phyloP scores from a whole-genome alignment of 2,888 invertebrate species.

The Hecatera dysodea region DNA sequence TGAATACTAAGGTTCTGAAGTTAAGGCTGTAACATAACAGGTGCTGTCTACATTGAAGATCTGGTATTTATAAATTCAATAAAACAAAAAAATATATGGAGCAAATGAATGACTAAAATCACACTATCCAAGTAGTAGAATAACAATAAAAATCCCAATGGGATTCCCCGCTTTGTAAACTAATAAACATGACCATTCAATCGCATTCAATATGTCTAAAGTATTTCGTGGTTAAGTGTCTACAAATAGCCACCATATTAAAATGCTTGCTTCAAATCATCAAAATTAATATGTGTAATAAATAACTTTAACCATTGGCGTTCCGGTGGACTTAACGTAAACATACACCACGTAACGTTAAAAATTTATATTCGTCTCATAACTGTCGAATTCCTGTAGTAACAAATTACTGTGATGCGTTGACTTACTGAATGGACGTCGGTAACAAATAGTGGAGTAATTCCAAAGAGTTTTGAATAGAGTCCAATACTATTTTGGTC shows the following conservation, averaged over 20 bases:
- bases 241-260: slow-evolving; percentile 69
- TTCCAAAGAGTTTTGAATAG: slow-evolving; percentile 90
- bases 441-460: slow-evolving; percentile 88
- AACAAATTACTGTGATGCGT: slow-evolving; percentile 84
- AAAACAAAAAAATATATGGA: not conserved
- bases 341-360: slow-evolving; percentile 74
- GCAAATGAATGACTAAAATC: slow-evolving; percentile 27
- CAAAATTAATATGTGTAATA: slow-evolving; percentile 73
- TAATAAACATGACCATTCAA: slow-evolving; percentile 60
- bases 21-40: not conserved
- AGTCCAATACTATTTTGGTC: slow-evolving; percentile 90
- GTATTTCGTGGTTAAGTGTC: slow-evolving; percentile 58
- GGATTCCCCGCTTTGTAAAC: slow-evolving; percentile 45
- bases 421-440: slow-evolving; percentile 89
- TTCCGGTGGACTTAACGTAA: slow-evolving; percentile 72
- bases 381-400: slow-evolving; percentile 83
- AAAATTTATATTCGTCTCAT: slow-evolving; percentile 83
- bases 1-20: too few relatives aligned
- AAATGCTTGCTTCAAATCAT: slow-evolving; percentile 70
- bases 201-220: slow-evolving; percentile 56
- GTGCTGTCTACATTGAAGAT: not conserved
- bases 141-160: slow-evolving; percentile 41
- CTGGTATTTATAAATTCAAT: not conserved
- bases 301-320: slow-evolving; percentile 72
- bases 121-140: slow-evolving; percentile 29